Evolutionary conservation across 2,888 invertebrate species (phyloP), one percentile per base, ranked within the genome.

Genomic region (Lacanobia oleracea): DNA sequence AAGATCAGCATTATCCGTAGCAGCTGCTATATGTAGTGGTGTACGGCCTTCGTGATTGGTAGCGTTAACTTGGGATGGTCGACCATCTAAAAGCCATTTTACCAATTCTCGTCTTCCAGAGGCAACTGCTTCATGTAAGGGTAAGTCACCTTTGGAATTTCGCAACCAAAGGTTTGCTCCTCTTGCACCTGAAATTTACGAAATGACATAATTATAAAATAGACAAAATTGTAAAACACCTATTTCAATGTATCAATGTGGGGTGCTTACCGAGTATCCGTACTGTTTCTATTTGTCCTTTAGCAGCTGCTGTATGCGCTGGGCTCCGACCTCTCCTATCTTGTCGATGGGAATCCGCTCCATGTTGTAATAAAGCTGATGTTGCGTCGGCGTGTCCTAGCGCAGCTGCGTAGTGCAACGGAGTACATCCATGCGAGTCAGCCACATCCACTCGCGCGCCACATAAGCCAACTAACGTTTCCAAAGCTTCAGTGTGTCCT

Each of bases 371-470:
- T 56, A 99, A 96, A 5, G 98, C 96, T 6, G 98, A 97, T 0
- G 99, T 99, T 23, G 99, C 98, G 90, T 99, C 99, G 0, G 98
- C 98, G 91, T 99, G 99, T 0, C 99, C 99, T 66, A 99, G 95
- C 0, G 99, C 99, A 2, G 99, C 99, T 6, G 99, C 98, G 91
- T 99, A 99, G 94, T 99, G 99, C 40, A 99, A 94, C 0, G 99
- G 98, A 0, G 99, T 99, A 91, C 99, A 99, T 1, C 99, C 99
- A 91, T 99, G 99, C 62, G 98, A 98, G 93, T 99, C 99, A 27
- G 98, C 97, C 18, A 98, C 97, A 92, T 99, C 99, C 0, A 99
- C 98, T 37, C 98, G 97, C 2, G 99, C 98, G 0, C 98, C 98
- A 90, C 99, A 99, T 9, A 99, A 95, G 16, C 98, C 98, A 1